Conservation (phyloP, 2,888 invertebrate species). For the Agrochola litura region DNA sequence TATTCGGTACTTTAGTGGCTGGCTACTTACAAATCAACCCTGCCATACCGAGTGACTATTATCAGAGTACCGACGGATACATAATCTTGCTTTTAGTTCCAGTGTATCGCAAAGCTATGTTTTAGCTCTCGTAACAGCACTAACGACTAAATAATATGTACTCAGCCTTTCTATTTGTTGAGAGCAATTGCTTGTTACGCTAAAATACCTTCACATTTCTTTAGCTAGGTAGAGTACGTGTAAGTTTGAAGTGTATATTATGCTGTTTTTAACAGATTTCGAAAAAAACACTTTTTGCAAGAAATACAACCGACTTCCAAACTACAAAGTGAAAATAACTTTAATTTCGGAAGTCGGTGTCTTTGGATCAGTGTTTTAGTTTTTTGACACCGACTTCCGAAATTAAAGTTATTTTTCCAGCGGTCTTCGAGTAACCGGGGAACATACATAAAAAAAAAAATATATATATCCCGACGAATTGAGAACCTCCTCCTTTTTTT, state of each 20-base stretch:
- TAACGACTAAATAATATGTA: conserved; percentile 58
- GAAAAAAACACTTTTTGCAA: too few relatives aligned
- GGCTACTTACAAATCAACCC: conserved; percentile 9
- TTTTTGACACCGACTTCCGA: too few relatives aligned
- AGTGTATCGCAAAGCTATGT: conserved; percentile 68
- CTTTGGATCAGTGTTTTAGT: too few relatives aligned
- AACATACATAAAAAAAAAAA: too few relatives aligned
- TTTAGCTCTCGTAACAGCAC: conserved; percentile 67
- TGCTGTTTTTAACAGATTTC: not conserved
- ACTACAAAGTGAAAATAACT: too few relatives aligned
- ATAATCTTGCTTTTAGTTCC: conserved; percentile 74
- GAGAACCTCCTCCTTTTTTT: too few relatives aligned
- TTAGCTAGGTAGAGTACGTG: conserved; percentile 14
- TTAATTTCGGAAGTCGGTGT: too few relatives aligned
- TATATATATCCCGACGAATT: too few relatives aligned
- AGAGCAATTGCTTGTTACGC: conserved; percentile 60
- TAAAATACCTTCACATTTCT: conserved; percentile 47
- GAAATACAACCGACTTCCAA: too few relatives aligned
- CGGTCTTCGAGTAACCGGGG: too few relatives aligned
- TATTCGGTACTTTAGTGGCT: not conserved
- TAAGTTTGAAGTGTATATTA: conserved; percentile 13
- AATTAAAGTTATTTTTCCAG: too few relatives aligned
- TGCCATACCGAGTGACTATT: conserved; percentile 2
- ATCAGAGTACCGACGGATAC: conserved; percentile 42
- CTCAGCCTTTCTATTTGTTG: conserved; percentile 55